A percentile compares a stretch with the other conserved stretches of the same genome.
Conservation (phyloP, 2,113 vertebrate species). For the Equus quagga region DNA sequence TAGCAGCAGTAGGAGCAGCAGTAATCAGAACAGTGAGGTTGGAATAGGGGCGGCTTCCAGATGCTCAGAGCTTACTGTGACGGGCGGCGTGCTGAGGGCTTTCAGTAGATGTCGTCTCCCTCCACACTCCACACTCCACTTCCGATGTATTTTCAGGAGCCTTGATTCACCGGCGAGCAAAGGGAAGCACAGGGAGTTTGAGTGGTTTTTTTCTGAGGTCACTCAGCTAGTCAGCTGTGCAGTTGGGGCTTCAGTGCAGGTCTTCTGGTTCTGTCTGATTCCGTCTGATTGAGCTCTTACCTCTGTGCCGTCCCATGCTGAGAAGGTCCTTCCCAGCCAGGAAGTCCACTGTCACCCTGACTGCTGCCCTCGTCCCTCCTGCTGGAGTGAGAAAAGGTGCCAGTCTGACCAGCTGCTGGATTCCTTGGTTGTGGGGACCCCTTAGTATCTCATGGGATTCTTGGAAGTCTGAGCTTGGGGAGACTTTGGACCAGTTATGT, state of each 20-base stretch:
- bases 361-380: not conserved
- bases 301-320: accelerated
- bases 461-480: not conserved
- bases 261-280: not conserved
- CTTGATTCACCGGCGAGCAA: not conserved
- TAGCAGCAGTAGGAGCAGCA: not conserved
- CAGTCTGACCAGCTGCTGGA: not conserved
- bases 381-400: not conserved
- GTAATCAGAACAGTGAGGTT: not conserved
- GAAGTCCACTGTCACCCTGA: not conserved
- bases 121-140: not conserved
- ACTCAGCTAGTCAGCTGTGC: not conserved
- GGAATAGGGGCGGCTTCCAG: not conserved
- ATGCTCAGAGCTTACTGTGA: not conserved
- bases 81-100: not conserved
- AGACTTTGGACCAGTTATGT: not conserved
- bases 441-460: not conserved
- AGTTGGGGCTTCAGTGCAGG: not conserved
- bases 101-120: not conserved
- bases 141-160: not conserved
- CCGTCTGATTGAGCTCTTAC: no score
- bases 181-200: not conserved
- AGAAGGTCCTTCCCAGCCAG: not conserved
- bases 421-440: not conserved
- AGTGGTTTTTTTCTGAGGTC: not conserved